Conservation (phyloP, 2,797 vertebrate genomes). For the Sebastes steindachneri region DNA sequence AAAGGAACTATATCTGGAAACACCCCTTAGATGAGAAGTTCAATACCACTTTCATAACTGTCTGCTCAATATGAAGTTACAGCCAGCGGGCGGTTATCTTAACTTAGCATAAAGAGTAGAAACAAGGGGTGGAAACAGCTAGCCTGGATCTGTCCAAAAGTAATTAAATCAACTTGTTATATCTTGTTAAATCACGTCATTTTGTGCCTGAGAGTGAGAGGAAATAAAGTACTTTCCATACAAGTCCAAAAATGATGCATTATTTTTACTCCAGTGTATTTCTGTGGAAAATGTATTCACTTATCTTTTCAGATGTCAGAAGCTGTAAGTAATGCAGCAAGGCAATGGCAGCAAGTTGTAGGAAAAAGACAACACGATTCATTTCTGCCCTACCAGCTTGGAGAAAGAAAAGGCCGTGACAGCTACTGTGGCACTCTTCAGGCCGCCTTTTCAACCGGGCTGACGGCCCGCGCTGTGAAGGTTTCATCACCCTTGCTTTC, state of each 20-base stretch:
- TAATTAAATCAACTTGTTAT: background rate
- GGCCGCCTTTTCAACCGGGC: constrained; percentile 4
- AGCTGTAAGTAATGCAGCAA: constrained; percentile 7
- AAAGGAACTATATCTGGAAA: no score
- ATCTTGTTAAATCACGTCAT: background rate
- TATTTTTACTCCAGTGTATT: background rate
- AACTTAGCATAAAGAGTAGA: background rate
- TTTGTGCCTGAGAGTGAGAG: background rate
- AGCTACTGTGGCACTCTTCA: constrained; percentile 10
- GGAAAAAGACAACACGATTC: constrained; percentile 24
- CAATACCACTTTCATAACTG: background rate
- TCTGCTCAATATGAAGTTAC: background rate
- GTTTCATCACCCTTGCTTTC: constrained; percentile 19
- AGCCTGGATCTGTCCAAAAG: background rate
- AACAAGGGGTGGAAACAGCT: background rate
- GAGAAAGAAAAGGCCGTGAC: constrained; percentile 15
- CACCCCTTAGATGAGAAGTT: background rate
- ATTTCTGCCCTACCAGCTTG: constrained; percentile 14
- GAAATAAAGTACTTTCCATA: background rate
- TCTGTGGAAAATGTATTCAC: constrained; percentile 16
- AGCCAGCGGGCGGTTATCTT: background rate
- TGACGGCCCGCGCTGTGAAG: background rate
- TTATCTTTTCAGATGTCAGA: constrained; percentile 33
- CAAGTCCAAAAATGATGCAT: constrained; percentile 7
- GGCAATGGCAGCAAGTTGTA: background rate